These are phyloP conservation scores for Cichladusa arquata DNA, from an alignment of 2,113 vertebrate species.

Conservation along the genomic window DNA sequence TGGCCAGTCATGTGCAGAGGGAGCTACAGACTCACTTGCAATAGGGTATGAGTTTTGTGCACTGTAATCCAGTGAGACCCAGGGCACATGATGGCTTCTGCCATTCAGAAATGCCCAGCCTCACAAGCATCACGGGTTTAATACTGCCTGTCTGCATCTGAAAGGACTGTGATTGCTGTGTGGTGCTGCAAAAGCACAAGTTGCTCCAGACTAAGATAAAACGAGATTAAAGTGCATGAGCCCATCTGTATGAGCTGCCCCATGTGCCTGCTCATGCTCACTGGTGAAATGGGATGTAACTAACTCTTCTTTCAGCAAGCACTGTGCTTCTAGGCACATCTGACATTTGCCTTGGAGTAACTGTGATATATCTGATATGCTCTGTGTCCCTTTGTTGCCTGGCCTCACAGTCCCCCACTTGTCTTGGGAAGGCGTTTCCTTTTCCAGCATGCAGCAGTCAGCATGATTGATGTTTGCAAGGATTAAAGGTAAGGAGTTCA, in stretches of 20 bases:
- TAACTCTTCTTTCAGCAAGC: neutral
- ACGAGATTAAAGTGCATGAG: neutral
- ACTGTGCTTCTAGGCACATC: neutral
- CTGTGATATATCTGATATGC: neutral
- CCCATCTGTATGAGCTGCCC: neutral
- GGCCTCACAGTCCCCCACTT: neutral
- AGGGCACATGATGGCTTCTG: neutral
- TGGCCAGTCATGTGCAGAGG: neutral
- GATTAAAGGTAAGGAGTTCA: neutral
- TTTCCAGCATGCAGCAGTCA: neutral
- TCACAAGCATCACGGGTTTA: neutral
- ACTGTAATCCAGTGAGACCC: neutral
- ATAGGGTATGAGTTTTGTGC: fast-evolving
- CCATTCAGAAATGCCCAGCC: neutral
- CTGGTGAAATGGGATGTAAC: neutral
- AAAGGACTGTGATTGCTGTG: neutral
- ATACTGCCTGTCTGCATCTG: neutral
- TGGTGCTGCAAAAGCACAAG: neutral
- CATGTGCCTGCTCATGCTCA: neutral
- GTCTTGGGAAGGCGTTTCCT: neutral
- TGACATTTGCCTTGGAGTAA: neutral
- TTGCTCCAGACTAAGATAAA: neutral
- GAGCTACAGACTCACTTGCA: neutral
- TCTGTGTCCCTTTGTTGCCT: neutral
- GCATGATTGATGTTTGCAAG: neutral